phyloP scores from a whole-genome alignment of 2,888 invertebrate species.

The Leucania comma region DNA sequence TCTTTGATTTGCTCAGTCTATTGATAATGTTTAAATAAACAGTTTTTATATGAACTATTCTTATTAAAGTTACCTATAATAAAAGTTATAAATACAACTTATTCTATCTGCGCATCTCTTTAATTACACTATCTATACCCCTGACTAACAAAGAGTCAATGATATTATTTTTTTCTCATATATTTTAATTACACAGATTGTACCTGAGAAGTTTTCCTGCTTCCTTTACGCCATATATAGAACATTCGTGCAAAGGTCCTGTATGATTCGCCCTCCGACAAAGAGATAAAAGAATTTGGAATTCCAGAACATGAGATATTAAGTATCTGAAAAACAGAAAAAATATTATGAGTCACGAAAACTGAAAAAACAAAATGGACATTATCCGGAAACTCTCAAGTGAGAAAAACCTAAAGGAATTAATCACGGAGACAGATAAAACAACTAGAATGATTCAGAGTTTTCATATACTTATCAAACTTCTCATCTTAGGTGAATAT shows the following conservation, averaged over 20 bases:
- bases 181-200: slow-evolving; percentile 37
- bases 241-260: slow-evolving; percentile 93
- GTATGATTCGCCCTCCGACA: slow-evolving; percentile 92
- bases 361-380: background rate
- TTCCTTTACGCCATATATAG: slow-evolving; percentile 92
- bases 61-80: background rate
- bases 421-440: slow-evolving; percentile 5
- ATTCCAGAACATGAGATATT: slow-evolving; percentile 94
- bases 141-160: slow-evolving; percentile 37
- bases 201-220: slow-evolving; percentile 92
- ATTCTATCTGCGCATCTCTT: slow-evolving; percentile 17
- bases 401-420: background rate
- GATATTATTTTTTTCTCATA: slow-evolving; percentile 49
- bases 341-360: background rate
- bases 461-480: background rate
- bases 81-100: slow-evolving; percentile 8
- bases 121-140: slow-evolving; percentile 29
- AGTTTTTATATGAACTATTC: background rate
- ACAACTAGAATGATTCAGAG: background rate
- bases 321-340: slow-evolving; percentile 85
- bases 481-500: background rate
- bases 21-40: background rate
- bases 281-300: slow-evolving; percentile 94
- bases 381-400: background rate
- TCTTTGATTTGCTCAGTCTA: background rate